These are phyloP conservation scores for Gastrophryne carolinensis DNA, from an alignment of 2,797 vertebrate species.

Conservation along the genomic window DNA sequence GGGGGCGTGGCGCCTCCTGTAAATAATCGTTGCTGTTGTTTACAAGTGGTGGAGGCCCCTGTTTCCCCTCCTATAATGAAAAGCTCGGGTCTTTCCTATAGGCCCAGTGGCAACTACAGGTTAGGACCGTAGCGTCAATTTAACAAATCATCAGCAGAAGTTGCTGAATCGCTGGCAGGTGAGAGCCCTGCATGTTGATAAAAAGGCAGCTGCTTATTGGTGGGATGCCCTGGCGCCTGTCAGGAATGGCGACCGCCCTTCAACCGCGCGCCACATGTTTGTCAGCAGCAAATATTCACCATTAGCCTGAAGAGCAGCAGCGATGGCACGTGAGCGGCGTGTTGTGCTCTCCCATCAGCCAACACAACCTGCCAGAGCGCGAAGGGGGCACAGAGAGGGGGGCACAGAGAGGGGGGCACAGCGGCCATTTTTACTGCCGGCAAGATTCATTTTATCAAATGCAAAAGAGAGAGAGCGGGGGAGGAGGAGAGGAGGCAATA, in stretches of 20 bases:
- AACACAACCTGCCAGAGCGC: constrained; percentile 3
- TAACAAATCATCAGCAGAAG: too few species aligned
- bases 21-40: too few species aligned
- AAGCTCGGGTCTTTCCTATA: too few species aligned
- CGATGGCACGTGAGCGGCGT: constrained; percentile 15
- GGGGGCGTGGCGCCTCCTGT: too few species aligned
- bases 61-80: too few species aligned
- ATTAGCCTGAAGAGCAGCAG: constrained; percentile 14
- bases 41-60: too few species aligned
- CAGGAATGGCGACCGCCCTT: neutral
- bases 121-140: too few species aligned
- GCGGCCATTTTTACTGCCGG: constrained; percentile 44
- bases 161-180: too few species aligned
- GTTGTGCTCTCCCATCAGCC: constrained; percentile 17
- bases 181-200: too few species aligned
- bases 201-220: neutral
- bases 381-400: neutral
- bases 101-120: too few species aligned
- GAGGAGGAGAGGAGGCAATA: constrained; percentile 14
- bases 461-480: constrained; percentile 21
- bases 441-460: constrained; percentile 35
- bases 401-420: neutral
- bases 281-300: constrained; percentile 22
- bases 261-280: neutral
- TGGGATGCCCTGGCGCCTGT: constrained; percentile 9